These are phyloP conservation scores for Mastigias papua DNA, from an alignment of 30 jellyfish, hydroid and myxozoan genomes.

Conservation along the genomic window DNA sequence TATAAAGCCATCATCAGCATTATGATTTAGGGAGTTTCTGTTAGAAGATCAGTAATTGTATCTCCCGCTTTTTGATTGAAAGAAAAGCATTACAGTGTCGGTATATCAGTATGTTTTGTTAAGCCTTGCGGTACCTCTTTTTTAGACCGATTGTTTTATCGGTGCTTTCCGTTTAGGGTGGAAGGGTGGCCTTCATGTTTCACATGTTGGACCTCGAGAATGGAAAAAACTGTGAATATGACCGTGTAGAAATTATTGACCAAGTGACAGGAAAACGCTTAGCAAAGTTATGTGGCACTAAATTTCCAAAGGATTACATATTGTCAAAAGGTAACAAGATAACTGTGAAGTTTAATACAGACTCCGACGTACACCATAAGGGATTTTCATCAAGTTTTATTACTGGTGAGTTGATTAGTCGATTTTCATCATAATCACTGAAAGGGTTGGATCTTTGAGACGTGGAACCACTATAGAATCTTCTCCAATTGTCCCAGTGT, in stretches of 20 bases:
- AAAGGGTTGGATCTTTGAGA: not conserved
- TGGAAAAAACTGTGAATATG: constrained; percentile 57
- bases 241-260: constrained; percentile 60
- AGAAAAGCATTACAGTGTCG: no score
- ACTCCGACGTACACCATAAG: constrained; percentile 32
- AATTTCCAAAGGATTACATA: constrained; percentile 38
- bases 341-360: constrained; percentile 56
- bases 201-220: constrained; percentile 50
- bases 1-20: no score
- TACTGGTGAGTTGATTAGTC: constrained; percentile 49
- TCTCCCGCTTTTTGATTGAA: no score
- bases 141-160: not conserved
- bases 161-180: constrained; percentile 21
- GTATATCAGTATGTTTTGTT: not conserved
- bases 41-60: no score
- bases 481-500: not conserved
- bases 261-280: constrained; percentile 17
- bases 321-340: constrained; percentile 44
- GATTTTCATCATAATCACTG: not conserved
- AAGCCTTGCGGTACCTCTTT: no score
- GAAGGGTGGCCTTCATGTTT: constrained; percentile 58
- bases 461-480: not conserved
- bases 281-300: constrained; percentile 38
- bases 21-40: no score
- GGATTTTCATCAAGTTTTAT: constrained; percentile 57